These are phyloP conservation scores for Myathropa florea DNA, from an alignment of 2,888 invertebrate species.

Conservation along the genomic window DNA sequence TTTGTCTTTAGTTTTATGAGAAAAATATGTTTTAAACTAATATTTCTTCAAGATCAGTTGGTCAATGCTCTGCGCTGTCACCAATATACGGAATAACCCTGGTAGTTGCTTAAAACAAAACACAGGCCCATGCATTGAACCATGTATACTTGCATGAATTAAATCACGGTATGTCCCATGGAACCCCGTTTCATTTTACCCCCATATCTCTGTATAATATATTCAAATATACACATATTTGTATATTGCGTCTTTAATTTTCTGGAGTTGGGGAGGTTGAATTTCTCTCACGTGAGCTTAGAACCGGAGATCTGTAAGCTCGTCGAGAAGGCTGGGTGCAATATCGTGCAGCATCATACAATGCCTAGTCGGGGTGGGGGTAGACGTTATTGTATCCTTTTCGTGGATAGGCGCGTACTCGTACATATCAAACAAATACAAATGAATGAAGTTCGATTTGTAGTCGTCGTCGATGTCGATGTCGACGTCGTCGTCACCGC, in stretches of 20 bases:
- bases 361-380: constrained; percentile 45
- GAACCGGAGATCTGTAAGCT: constrained; percentile 40
- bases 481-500: not conserved
- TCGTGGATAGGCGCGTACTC: constrained; percentile 52
- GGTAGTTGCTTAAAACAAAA: not conserved
- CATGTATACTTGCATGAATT: constrained; percentile 8
- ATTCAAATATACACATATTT: constrained; percentile 41
- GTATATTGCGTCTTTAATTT: constrained; percentile 56
- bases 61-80: not conserved
- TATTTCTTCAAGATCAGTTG: not conserved
- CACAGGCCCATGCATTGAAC: not conserved
- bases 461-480: constrained; percentile 32
- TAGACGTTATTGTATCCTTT: constrained; percentile 66
- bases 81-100: not conserved
- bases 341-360: constrained; percentile 44
- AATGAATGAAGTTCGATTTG: constrained; percentile 68
- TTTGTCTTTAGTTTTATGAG: too few relatives aligned
- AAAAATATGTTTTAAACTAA: not conserved
- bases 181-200: not conserved
- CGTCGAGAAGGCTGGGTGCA: constrained; percentile 16
- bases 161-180: constrained; percentile 20
- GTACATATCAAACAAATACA: constrained; percentile 63
- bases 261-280: constrained; percentile 49
- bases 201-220: not conserved
- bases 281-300: constrained; percentile 59